Conservation (phyloP, 2,113 vertebrate species). For the Phasianus colchicus region DNA sequence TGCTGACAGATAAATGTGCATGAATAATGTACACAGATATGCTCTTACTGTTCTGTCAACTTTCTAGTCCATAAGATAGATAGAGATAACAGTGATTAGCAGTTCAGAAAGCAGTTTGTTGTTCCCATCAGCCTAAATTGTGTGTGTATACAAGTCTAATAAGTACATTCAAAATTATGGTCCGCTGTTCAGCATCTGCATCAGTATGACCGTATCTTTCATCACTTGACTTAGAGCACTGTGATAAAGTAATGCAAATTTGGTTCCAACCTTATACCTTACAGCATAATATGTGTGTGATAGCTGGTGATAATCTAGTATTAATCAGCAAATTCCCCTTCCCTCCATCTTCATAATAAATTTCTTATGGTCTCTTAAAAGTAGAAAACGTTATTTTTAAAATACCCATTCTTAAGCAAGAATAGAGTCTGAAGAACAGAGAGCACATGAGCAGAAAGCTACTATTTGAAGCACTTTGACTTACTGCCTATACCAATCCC, state of each 20-base stretch:
- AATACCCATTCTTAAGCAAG: neutral
- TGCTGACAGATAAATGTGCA: conserved; percentile 31
- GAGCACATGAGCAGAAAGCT: neutral
- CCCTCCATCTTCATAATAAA: neutral
- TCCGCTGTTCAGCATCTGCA: neutral
- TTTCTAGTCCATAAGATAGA: neutral
- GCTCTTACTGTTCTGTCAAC: neutral
- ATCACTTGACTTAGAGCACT: neutral
- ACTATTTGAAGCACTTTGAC: conserved; percentile 22
- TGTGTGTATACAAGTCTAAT: neutral
- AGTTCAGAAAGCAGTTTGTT: neutral
- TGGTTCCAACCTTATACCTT: neutral
- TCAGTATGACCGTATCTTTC: neutral
- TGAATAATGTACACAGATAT: conserved; percentile 44
- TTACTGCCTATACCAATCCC: neutral
- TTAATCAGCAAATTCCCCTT: neutral
- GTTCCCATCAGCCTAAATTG: neutral
- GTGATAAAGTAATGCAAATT: neutral
- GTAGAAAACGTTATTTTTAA: neutral
- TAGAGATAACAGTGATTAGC: neutral
- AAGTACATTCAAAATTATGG: neutral
- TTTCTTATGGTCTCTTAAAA: neutral
- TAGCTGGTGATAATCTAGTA: neutral
- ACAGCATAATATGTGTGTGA: neutral
- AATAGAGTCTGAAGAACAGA: neutral